Base-by-base conservation (phyloP, 2,797 vertebrate species). In the Adrianichthys oophorus region DNA sequence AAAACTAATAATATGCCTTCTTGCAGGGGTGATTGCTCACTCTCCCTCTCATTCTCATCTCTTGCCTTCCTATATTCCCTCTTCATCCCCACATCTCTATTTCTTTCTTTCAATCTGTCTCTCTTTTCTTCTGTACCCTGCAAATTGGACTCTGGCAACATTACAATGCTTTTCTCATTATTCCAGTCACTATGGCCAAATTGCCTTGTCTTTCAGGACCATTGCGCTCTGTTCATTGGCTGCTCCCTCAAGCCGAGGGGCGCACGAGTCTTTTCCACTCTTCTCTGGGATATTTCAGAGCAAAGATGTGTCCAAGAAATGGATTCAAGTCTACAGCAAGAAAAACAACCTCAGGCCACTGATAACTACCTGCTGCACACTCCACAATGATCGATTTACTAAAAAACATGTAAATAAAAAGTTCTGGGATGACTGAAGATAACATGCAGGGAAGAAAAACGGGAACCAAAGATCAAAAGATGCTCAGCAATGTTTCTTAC, bases 161-260 rank as follows among this genome's bases (percentile, higher is more conserved):
- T 90, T 87, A 84, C 78, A 29, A 82, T 85, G 84, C 80, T 88
- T 84, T 89, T 90, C 85, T 90, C 90, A 91, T 92, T 92, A 90
- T 85, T 85, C 70, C 75, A 74, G 80, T 83, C 72, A 83, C 76
- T 80, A 76, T 76, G 75, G 84, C 84, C 89, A 91, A 91, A 92
- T 92, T 91, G 85, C 86, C 87, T 91, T 89, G 87, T 90, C 89
- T 91, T 92, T 91, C 86, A 85, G 87, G 87, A 88, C 89, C 89
- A 91, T 83, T 88, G 87, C 83, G 70, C 75, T 80, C 83, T 78
- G 80, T 68, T 90, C 80, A 74, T 85, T 85, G 86, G 78, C 70
- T 75, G 63, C 79, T 76, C 68, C 76, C 43, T 44, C 73, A 74
- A 86, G 80, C 79, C 16, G 46, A 67, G 63, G 68, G 80, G 71